Base-by-base conservation (phyloP, 2,888 invertebrate species). In the Sinelater perroti region DNA sequence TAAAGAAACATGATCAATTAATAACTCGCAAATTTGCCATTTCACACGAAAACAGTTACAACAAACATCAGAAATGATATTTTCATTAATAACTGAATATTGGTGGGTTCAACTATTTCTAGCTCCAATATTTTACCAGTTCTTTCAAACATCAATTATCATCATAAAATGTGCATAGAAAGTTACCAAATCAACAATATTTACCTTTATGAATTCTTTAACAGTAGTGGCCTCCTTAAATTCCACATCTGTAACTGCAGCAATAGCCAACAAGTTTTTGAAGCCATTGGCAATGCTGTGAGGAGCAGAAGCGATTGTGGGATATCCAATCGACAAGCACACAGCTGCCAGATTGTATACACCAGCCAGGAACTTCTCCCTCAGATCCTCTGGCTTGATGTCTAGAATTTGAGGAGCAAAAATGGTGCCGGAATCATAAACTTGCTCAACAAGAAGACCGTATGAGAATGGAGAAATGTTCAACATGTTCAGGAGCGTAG, bases 381-480 rank as follows among this genome's bases (percentile, higher is more conserved):
- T 87, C 56, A 99, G 84, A 79, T 98, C 98, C 76, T 97, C 97
- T 6, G 95, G 93, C 74, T 95, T 97, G 81, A 99, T 98, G 83
- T 99, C 98, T 73, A 99, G 83, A 73, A 99, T 95, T 67, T 90
- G 91, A 1, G 99, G 98, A 11, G 94, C 91, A 79, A 98, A 99
- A 74, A 97, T 91, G 68, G 97, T 97, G 56, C 99, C 99, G 63
- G 95, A 95, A 79, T 99, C 99, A 72, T 97, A 99, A 1, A 99
- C 98, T 86, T 92, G 92, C 79, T 93, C 92, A 63, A 99, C 95
- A 33, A 92, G 82, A 71, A 99, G 86, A 83, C 99, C 99, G 75
- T 99, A 99, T 47, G 96, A 95, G 85, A 99, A 99, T 45, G 99
- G 99, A 78, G 97, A 97, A 80, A 99, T 97, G 85, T 97, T 97